These are phyloP conservation scores for Ladona fulva DNA, from an alignment of 1,140 invertebrate genomes.

Conservation along the genomic window DNA sequence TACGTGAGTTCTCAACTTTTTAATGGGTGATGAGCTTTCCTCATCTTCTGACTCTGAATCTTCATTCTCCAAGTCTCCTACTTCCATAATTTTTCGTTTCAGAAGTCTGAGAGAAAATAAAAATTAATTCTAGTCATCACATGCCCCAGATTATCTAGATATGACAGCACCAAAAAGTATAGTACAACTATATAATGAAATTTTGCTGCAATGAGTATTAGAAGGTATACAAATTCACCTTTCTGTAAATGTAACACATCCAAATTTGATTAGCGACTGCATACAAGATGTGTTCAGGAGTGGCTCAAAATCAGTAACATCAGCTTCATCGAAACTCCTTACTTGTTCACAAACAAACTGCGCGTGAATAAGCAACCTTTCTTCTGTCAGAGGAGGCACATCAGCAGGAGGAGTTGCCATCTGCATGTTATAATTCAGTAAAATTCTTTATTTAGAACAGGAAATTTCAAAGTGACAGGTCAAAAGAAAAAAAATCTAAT, in stretches of 20 bases:
- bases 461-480: too few species aligned
- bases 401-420: constrained; percentile 49
- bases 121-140: too few species aligned
- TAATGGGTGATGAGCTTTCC: constrained; percentile 37
- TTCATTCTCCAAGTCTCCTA: constrained; percentile 53
- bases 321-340: constrained; percentile 57
- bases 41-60: constrained; percentile 54
- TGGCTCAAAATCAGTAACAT: constrained; percentile 32
- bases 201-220: too few species aligned
- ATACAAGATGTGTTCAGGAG: constrained; percentile 69
- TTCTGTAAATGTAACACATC: constrained; percentile 66
- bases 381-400: constrained; percentile 57
- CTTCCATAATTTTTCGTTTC: too few species aligned
- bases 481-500: too few species aligned
- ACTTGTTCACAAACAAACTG: constrained; percentile 83
- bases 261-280: constrained; percentile 62
- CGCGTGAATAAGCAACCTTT: constrained; percentile 65
- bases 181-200: too few species aligned
- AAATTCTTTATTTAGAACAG: too few species aligned
- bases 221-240: too few species aligned
- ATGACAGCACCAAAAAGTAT: too few species aligned
- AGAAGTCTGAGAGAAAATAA: too few species aligned
- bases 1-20: constrained; percentile 25
- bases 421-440: too few species aligned
- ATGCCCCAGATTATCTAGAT: too few species aligned